These are phyloP conservation scores for Leptopilina drosophilae DNA, from an alignment of 2,888 invertebrate genomes.

Conservation along the genomic window DNA sequence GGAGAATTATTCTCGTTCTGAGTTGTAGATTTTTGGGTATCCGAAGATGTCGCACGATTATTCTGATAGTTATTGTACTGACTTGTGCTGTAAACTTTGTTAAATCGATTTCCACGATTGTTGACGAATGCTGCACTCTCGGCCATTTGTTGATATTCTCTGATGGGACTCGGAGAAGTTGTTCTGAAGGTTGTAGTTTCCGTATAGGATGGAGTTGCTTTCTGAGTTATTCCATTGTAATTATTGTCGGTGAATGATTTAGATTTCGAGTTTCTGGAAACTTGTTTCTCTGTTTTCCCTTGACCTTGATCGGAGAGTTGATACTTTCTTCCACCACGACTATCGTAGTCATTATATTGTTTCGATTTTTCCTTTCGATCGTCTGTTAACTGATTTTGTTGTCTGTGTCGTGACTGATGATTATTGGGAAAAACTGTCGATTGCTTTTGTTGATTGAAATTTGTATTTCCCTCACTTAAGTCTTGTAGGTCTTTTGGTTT, in stretches of 20 bases:
- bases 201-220: conserved; percentile 69
- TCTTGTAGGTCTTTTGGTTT: conserved; percentile 51
- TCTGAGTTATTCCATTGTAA: conserved; percentile 57
- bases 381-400: conserved; percentile 62
- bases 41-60: conserved; percentile 54
- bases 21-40: conserved; percentile 50
- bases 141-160: conserved; percentile 85
- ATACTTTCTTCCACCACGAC: conserved; percentile 49
- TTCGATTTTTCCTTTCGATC: conserved; percentile 55
- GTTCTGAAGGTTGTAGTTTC: conserved; percentile 75
- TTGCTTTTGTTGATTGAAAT: conserved; percentile 55
- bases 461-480: conserved; percentile 49
- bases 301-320: conserved; percentile 52
- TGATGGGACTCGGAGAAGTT: conserved; percentile 77
- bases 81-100: conserved; percentile 65
- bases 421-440: conserved; percentile 52
- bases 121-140: conserved; percentile 88
- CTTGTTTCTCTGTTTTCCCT: conserved; percentile 60
- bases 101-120: conserved; percentile 72
- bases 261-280: conserved; percentile 56
- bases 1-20: conserved; percentile 39
- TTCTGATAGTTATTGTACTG: conserved; percentile 64
- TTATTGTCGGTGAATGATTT: conserved; percentile 60
- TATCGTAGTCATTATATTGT: conserved; percentile 60
- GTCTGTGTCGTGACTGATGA: conserved; percentile 59